Conservation (phyloP, 2,797 vertebrate genomes). For the Chanos chanos region DNA sequence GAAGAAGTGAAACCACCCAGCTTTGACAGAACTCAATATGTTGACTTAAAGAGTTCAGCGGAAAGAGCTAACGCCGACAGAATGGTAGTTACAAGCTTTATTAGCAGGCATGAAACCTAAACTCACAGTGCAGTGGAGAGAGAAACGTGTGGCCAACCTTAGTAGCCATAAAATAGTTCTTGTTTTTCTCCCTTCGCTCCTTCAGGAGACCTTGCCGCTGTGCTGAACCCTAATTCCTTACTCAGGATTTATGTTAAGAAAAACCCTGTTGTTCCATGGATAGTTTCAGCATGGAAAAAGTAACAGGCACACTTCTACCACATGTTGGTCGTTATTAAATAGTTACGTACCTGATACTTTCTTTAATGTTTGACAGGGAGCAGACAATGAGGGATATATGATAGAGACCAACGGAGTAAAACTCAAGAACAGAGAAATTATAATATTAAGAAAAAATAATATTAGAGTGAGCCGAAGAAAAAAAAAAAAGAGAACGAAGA, state of each 20-base stretch:
- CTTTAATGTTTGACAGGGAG: background rate
- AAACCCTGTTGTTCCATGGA: constrained; percentile 19
- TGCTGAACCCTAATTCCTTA: constrained; percentile 18
- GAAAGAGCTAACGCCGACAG: constrained; percentile 52
- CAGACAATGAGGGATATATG: background rate
- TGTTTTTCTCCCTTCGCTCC: constrained; percentile 10
- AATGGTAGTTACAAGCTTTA: constrained; percentile 54
- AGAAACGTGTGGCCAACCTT: constrained; percentile 12
- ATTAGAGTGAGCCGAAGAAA: too few species aligned
- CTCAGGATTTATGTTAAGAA: constrained; percentile 20
- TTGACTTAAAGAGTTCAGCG: constrained; percentile 18
- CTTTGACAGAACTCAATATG: constrained; percentile 5
- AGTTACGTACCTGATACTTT: background rate
- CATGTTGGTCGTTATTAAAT: constrained; percentile 24
- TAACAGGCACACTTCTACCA: constrained; percentile 21
- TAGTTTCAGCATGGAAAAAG: constrained; percentile 20
- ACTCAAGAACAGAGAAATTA: background rate
- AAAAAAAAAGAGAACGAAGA: too few species aligned
- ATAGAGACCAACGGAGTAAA: background rate
- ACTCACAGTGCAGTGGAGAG: background rate
- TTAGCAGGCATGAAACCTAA: constrained; percentile 58
- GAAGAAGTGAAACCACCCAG: constrained; percentile 4
- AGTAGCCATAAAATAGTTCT: constrained; percentile 7
- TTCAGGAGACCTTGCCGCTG: constrained; percentile 20
- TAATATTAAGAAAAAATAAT: background rate